phyloP scores from a whole-genome alignment of 37 sponge, comb jelly and placozoan genomes.

The Petrosia ficiformis region DNA sequence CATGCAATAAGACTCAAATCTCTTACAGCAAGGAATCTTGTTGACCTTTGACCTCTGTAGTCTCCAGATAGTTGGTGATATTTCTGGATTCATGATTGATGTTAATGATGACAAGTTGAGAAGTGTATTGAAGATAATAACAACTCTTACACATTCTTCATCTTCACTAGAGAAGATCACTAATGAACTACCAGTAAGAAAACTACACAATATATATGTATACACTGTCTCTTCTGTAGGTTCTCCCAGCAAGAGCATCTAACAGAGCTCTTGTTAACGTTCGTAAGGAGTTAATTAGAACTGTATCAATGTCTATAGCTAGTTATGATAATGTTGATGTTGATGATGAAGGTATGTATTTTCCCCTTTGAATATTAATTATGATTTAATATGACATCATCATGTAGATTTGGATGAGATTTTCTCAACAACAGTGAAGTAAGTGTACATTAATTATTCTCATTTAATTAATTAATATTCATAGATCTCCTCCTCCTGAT shows the following conservation, averaged over 20 bases:
- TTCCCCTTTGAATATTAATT: too few species aligned
- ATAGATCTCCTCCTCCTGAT: neutral
- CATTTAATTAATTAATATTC: too few species aligned
- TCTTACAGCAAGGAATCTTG: too few species aligned
- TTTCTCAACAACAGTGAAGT: too few species aligned
- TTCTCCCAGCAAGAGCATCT: neutral
- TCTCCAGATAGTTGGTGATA: slow-evolving; percentile 32
- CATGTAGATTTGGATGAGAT: too few species aligned
- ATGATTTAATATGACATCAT: too few species aligned
- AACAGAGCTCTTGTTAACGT: neutral
- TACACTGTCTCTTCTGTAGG: too few species aligned
- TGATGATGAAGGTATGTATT: slow-evolving; percentile 7
- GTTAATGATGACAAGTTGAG: slow-evolving; percentile 42
- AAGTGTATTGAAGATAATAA: slow-evolving; percentile 27
- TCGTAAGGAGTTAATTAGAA: neutral
- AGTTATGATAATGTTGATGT: too few species aligned
- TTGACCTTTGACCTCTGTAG: too few species aligned
- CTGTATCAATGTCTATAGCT: slow-evolving; percentile 28
- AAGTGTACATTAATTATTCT: too few species aligned
- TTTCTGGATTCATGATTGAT: slow-evolving; percentile 43
- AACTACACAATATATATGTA: too few species aligned
- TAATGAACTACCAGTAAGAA: slow-evolving; percentile 58
- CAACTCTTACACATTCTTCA: slow-evolving; percentile 43
- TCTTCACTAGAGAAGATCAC: slow-evolving; percentile 47
- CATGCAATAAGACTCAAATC: neutral